Evolutionary conservation across 2,888 invertebrate genomes (phyloP).

Genomic region (Sericinus montela): DNA sequence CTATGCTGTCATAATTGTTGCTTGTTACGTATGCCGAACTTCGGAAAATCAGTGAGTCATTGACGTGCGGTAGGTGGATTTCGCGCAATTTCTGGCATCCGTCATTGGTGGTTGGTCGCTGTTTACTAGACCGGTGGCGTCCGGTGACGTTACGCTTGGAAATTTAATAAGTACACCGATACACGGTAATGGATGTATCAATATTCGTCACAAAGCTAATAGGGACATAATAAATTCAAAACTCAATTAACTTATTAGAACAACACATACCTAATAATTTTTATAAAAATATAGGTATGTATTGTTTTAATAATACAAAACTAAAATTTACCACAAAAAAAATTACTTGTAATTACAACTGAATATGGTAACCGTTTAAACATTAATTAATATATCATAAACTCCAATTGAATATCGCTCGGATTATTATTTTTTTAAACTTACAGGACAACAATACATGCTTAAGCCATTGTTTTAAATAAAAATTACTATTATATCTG

Average conservation of each 20-base stretch:
- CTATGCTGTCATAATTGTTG: slow-evolving; percentile 38
- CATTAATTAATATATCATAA: too few species aligned
- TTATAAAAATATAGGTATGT: too few species aligned
- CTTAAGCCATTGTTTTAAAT: neutral
- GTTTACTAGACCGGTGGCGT: slow-evolving; percentile 28
- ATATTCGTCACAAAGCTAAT: slow-evolving; percentile 18
- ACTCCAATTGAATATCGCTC: too few species aligned
- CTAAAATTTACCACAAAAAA: too few species aligned
- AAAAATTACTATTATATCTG: neutral
- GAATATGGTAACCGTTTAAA: too few species aligned
- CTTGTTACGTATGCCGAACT: slow-evolving; percentile 36
- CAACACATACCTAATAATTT: too few species aligned
- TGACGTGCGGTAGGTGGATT: slow-evolving; percentile 43
- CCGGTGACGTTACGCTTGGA: slow-evolving; percentile 27
- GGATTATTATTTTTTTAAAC: too few species aligned
- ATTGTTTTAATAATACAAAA: too few species aligned
- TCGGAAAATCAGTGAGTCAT: slow-evolving; percentile 61
- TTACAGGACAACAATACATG: neutral
- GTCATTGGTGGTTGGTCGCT: too few species aligned
- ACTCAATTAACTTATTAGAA: too few species aligned
- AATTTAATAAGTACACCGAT: slow-evolving; percentile 29
- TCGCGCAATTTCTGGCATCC: slow-evolving; percentile 70
- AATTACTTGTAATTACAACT: too few species aligned
- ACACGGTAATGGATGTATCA: slow-evolving; percentile 29
- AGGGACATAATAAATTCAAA: too few species aligned